Evolutionary conservation across 2,888 invertebrate species (phyloP), one percentile per base, ranked within the genome.

Genomic region (Salticus scenicus): DNA sequence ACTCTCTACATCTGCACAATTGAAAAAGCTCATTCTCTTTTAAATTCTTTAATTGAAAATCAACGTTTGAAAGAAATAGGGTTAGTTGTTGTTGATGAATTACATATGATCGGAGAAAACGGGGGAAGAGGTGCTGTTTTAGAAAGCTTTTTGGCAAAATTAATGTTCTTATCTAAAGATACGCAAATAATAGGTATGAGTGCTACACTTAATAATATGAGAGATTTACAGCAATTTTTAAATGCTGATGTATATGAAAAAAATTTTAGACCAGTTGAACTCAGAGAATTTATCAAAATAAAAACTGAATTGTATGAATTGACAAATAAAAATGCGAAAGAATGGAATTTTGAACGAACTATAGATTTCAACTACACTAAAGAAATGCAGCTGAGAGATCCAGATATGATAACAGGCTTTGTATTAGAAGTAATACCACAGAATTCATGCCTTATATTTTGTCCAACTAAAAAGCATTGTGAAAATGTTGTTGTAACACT

Each of bases 111-210:
- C 86, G 98, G 98, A 0, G 98, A 98, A 90, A 92, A 93, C 63
- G 93, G 93, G 17, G 94, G 95, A 0, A 92, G 98, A 88, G 98
- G 98, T 1, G 95, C 96, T 0, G 94, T 94, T 0, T 92, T 99
- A 66, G 99, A 99, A 92, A 94, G 94, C 51, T 92, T 96, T 79
- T 91, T 99, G 20, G 94, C 97, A 0, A 98, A 97, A 91, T 92
- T 96, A 1, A 93, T 95, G 14, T 87, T 72, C 47, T 28, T 66
- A 28, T 66, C 79, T 37, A 71, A 75, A 33, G 92, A 92, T 79
- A 94, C 96, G 85, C 98, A 98, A 91, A 94, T 99, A 82, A 94
- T 99, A 24, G 98, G 97, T 28, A 98, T 99, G 98, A 98, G 97
- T 91, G 99, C 99, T 0, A 99, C 99, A 0, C 95, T 99, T 89